phyloP scores from a whole-genome alignment of 2,797 vertebrate species.

The Enteromius trimaculatus region DNA sequence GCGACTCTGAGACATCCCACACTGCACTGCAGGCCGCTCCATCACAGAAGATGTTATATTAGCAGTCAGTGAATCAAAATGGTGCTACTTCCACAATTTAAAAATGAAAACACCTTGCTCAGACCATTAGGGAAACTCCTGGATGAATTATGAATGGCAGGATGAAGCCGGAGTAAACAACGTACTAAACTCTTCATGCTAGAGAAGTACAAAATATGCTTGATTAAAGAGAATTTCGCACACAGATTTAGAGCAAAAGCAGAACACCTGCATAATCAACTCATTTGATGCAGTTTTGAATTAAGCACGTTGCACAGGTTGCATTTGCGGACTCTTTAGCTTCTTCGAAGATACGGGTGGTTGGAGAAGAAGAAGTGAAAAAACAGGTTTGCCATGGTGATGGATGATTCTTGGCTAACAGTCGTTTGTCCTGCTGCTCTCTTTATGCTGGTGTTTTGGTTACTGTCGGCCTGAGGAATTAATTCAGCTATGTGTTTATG shows the following conservation, averaged over 20 bases:
- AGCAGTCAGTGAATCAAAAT: not conserved
- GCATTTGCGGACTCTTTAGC: not conserved
- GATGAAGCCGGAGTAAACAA: not conserved
- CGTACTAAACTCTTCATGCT: not conserved
- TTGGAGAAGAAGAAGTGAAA: conserved; percentile 62
- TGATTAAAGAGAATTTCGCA: not conserved
- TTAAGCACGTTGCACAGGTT: not conserved
- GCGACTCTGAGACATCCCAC: not conserved
- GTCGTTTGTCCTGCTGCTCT: conserved; percentile 72
- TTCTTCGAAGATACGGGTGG: conserved; percentile 31
- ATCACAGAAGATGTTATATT: not conserved
- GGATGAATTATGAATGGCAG: not conserved
- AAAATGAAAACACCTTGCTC: not conserved
- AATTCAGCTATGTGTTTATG: not conserved
- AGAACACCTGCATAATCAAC: not conserved
- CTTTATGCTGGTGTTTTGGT: conserved; percentile 4
- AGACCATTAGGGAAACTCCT: not conserved
- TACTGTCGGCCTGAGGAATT: not conserved
- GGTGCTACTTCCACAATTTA: not conserved
- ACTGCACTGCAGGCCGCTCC: not conserved
- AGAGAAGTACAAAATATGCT: not conserved
- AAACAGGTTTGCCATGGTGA: conserved; percentile 77
- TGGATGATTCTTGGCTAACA: conserved; percentile 77
- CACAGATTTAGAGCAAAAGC: not conserved
- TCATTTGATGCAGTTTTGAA: not conserved